A percentile compares a stretch with the other conserved stretches of the same genome.
Conservation (phyloP, 2,113 vertebrate genomes). For the Parus major region DNA sequence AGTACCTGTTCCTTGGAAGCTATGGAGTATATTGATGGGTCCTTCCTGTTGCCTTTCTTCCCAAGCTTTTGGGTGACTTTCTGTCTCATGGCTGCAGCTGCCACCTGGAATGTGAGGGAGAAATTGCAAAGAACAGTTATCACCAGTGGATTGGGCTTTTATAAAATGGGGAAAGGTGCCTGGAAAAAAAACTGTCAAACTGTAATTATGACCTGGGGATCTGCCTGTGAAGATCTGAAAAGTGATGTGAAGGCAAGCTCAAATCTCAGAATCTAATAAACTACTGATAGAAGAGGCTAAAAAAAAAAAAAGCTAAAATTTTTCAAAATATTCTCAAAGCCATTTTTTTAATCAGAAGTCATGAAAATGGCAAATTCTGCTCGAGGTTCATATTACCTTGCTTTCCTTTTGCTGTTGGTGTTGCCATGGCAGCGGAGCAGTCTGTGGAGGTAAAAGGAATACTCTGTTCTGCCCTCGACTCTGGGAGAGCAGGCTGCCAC, state of each 20-base stretch:
- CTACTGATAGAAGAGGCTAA: not conserved
- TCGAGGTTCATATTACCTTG: not conserved
- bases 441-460: not conserved
- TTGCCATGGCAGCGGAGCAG: not conserved
- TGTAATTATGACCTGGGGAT: not conserved
- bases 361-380: not conserved
- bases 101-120: not conserved
- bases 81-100: not conserved
- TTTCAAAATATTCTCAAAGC: not conserved
- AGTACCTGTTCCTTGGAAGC: not conserved
- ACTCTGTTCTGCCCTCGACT: rapidly evolving
- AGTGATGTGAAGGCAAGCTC: not conserved
- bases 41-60: not conserved
- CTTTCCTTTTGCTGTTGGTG: not conserved
- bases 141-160: not conserved
- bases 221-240: not conserved
- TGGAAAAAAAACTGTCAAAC: not conserved
- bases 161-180: not conserved
- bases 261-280: not conserved
- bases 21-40: not conserved
- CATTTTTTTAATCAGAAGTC: not conserved
- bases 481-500: rapidly evolving
- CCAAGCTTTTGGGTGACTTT: not conserved
- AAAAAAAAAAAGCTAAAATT: not conserved
- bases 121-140: not conserved